Base-by-base conservation (phyloP, 2,888 invertebrate genomes). In the Tiphia femorata region DNA sequence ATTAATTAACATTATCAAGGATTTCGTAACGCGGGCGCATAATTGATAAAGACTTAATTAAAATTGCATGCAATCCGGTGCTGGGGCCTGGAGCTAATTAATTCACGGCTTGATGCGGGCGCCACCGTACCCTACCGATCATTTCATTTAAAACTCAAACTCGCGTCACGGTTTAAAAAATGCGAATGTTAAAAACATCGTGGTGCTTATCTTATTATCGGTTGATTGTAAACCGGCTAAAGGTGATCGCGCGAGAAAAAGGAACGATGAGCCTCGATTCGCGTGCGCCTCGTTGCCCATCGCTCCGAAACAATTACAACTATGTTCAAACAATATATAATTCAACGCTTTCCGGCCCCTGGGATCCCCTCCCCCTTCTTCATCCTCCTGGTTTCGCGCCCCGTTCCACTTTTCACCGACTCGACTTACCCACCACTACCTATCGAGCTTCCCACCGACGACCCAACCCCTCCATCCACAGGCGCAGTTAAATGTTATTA, bases 251-350 rank as follows among this genome's bases (percentile, higher is more conserved):
- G 16, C 7, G 19, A 17, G 20, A 37, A 8, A 14, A 37, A 37
- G 14, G 6, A 25, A 8, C 3, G 12, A 12, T 29, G 10, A 29
- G 29, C 10, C 3, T 29, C 29, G 8, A 1, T n/a, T 14, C 7
- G 27, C 30, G 29, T n/a, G 19, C 42, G 43, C 42, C 53, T 57
- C 49, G n/a, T n/a, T n/a, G 38, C 50, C 23, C 25, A n/a, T 29
- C 16, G 37, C 35, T 57, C 46, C 64, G 73, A 74, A 78, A 78
- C 79, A 76, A 79, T 80, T 75, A 74, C 72, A 78, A 78, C 72
- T 77, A 78, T 79, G 76, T 72, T 67, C 62, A 68, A 76, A 78
- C 76, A 79, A 81, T 80, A 78, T 77, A 79, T 79, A 79, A 79
- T 79, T 78, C 68, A 64, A 41, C 55, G 49, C 38, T 48, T 23